Percentiles rank a stretch among this genome's conserved stretches.
Conservation (phyloP, 2,888 invertebrate species). For the Copidosoma aretas region DNA sequence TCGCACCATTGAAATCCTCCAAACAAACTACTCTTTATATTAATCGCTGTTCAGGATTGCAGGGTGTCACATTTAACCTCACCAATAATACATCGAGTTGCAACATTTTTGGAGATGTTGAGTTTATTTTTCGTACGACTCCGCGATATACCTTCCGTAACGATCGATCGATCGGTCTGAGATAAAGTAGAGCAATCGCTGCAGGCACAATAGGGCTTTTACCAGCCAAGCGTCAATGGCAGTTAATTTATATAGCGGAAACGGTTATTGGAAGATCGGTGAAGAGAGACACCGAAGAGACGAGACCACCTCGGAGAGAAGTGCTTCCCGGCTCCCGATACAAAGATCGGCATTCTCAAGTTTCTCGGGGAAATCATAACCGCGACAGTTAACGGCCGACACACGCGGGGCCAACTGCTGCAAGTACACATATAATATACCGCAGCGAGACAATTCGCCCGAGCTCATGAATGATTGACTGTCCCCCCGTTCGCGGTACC, state of each 20-base stretch:
- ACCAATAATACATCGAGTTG: no score
- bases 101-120: no score
- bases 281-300: background rate
- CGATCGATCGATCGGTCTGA: background rate
- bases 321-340: constrained; percentile 33
- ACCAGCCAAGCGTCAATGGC: background rate
- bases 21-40: no score
- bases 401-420: no score
- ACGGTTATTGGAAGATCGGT: background rate
- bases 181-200: background rate
- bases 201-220: background rate
- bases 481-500: background rate
- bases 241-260: background rate
- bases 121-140: no score
- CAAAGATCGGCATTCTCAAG: constrained; percentile 28
- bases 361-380: constrained; percentile 17
- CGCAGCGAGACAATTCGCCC: background rate
- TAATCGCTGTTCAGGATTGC: no score
- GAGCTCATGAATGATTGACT: constrained; percentile 6
- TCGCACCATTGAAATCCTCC: no score
- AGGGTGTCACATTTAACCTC: no score
- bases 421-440: background rate
- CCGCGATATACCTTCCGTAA: no score
- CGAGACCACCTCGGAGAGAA: background rate
- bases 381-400: constrained; percentile 3